phyloP scores from a whole-genome alignment of 2,888 invertebrate genomes.

The Pammene aurita region DNA sequence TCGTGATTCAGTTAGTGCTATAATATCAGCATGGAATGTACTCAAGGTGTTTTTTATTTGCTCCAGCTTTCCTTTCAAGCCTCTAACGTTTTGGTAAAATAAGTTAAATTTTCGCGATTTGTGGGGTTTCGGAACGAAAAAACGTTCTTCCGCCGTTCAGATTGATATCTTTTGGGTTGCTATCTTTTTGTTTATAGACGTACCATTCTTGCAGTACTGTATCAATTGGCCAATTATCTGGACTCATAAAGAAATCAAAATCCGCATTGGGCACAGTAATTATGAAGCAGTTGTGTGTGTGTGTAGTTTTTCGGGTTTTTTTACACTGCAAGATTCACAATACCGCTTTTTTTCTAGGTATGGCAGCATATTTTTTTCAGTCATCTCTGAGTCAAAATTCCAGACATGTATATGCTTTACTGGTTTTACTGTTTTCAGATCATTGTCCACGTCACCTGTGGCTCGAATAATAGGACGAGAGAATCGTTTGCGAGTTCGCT shows the following conservation, averaged over 20 bases:
- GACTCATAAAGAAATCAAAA: constrained; percentile 4
- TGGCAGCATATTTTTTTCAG: not conserved
- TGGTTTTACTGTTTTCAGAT: not conserved
- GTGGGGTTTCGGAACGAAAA: not conserved
- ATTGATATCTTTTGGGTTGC: not conserved
- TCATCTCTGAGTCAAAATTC: constrained; percentile 8
- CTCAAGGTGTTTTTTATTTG: too few species aligned
- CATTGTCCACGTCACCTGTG: not conserved
- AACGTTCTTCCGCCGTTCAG: not conserved
- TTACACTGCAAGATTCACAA: not conserved
- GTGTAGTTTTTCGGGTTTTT: constrained; percentile 8
- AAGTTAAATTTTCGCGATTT: too few species aligned
- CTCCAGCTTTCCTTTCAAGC: too few species aligned
- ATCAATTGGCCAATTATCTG: constrained; percentile 16
- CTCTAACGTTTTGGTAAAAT: too few species aligned
- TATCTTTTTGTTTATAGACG: not conserved
- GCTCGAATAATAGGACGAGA: constrained; percentile 3
- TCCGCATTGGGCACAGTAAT: not conserved
- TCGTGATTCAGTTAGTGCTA: too few species aligned
- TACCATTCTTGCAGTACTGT: constrained; percentile 10
- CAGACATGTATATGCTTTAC: constrained; percentile 12
- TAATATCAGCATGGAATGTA: too few species aligned
- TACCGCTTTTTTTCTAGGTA: not conserved
- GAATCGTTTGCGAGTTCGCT: not conserved
- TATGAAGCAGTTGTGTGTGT: constrained; percentile 16